Evolutionary conservation across 2,888 invertebrate genomes (phyloP).

Genomic region (Agrotis ipsilon): DNA sequence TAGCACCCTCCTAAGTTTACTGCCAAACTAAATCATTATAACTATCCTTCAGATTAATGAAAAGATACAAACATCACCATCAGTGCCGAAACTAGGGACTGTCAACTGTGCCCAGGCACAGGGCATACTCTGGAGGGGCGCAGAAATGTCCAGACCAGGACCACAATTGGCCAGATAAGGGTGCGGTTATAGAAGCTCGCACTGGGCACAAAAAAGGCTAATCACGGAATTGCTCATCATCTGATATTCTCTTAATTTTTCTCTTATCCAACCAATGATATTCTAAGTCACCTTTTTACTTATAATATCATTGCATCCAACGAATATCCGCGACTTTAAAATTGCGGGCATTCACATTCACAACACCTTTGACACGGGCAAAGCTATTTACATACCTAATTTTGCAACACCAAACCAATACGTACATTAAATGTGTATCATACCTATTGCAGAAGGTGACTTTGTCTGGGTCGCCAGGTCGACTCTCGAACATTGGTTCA

Average conservation of each 20-base stretch:
- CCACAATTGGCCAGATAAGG: too few relatives aligned
- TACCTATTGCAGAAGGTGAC: slow-evolving; percentile 44
- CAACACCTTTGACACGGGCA: too few relatives aligned
- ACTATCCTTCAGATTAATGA: background rate
- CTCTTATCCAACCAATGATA: too few relatives aligned
- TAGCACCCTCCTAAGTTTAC: background rate
- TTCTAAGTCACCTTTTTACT: too few relatives aligned
- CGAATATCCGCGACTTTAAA: background rate
- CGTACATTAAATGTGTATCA: slow-evolving; percentile 24
- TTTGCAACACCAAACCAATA: background rate
- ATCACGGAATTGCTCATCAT: too few relatives aligned
- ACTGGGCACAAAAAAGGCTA: too few relatives aligned
- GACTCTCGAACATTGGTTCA: slow-evolving; percentile 28
- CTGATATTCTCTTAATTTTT: background rate
- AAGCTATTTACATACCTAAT: slow-evolving; percentile 6
- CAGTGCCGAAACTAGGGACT: too few relatives aligned
- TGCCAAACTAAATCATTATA: background rate
- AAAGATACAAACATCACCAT: background rate
- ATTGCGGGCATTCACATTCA: background rate
- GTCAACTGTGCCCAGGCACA: too few relatives aligned
- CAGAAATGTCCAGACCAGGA: too few relatives aligned
- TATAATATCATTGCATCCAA: too few relatives aligned
- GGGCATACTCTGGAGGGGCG: too few relatives aligned
- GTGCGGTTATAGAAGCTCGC: too few relatives aligned
- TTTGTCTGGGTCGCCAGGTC: slow-evolving; percentile 49